Base-by-base conservation (phyloP, 2,888 invertebrate genomes). In the Embidobia sp. region DNA sequence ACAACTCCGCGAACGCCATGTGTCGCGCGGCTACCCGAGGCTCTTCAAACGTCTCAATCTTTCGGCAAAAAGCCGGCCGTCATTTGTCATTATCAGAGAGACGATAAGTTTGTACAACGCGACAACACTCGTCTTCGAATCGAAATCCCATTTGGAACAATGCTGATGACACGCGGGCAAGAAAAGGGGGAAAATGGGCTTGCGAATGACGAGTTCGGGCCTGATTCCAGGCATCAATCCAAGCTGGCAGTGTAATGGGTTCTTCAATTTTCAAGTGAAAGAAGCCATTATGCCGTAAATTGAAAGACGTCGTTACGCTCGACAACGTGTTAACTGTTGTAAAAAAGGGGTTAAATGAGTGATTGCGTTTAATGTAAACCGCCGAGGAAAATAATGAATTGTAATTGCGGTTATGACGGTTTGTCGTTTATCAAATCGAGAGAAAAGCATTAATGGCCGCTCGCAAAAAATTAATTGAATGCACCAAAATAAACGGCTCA, bases 11-110 rank as follows among this genome's bases (percentile, higher is more conserved):
- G 57, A 51, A 59, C 51, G 16, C 53, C 61, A 69, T 67, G 67
- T 75, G 74, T 59, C 59, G 53, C 31, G 59, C 44, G 4, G 26
- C 8, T 33, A 35, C 46, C 33, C 13, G 44, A 44, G 46, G 63
- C 59, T 70, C 40, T 67, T 57, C 31, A 16, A 51, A 75, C 31
- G 42, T 75, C 67, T 75, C 49, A 73, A 73, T 73, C 46, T 10
- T 26, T 29, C 8, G 0, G 11, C 15, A 57, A 70, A 33, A 51
- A 61, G 22, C n/a, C 10, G 1, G 16, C 18, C 27, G 57, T 46
- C 57, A 59, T 73, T 59, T 51, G 33, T 73, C 64, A 74, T 31
- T 44, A 55, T 55, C 40, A 11, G 15, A 51, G 18, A 15, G 53
- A 31, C 10, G 70, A 72, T 61, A 51, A 57, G 48, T 48, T 48